phyloP scores from a whole-genome alignment of 2,888 invertebrate species.

The Pediacus dermestoides region DNA sequence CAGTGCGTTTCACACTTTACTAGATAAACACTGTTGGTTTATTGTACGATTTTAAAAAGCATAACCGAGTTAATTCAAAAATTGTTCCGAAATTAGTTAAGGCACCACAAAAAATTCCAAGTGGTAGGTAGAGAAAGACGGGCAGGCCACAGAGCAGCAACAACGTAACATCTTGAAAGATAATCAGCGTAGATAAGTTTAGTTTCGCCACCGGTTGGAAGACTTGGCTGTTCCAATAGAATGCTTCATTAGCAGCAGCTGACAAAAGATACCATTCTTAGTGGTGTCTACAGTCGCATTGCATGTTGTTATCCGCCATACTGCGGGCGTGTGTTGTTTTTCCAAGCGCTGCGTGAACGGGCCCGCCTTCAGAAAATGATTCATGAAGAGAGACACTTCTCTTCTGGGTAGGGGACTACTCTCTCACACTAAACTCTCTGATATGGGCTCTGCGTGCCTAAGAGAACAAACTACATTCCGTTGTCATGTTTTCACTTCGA shows the following conservation, averaged over 20 bases:
- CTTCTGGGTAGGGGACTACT: constrained; percentile 13
- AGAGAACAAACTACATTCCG: constrained; percentile 19
- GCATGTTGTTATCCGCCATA: constrained; percentile 37
- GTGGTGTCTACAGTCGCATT: constrained; percentile 18
- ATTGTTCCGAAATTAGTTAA: too few relatives aligned
- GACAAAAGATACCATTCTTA: constrained; percentile 25
- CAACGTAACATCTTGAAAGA: too few relatives aligned
- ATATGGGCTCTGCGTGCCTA: too few relatives aligned
- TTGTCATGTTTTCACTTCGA: constrained; percentile 17
- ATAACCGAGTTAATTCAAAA: too few relatives aligned
- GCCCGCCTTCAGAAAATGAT: constrained; percentile 42
- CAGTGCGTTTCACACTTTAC: too few relatives aligned
- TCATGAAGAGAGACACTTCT: constrained; percentile 31
- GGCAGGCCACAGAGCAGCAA: too few relatives aligned
- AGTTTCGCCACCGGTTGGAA: constrained; percentile 27
- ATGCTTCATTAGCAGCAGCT: constrained; percentile 34
- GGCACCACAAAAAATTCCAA: too few relatives aligned
- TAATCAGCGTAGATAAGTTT: constrained; percentile 27
- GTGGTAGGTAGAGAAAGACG: too few relatives aligned
- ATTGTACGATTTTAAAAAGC: too few relatives aligned
- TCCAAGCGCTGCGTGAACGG: constrained; percentile 30
- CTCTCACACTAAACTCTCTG: neutral
- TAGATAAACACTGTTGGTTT: too few relatives aligned
- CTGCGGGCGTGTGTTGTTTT: constrained; percentile 46
- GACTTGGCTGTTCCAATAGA: constrained; percentile 31